Base-by-base conservation (phyloP, 2,888 invertebrate genomes). In the Clepsis dumicolana region DNA sequence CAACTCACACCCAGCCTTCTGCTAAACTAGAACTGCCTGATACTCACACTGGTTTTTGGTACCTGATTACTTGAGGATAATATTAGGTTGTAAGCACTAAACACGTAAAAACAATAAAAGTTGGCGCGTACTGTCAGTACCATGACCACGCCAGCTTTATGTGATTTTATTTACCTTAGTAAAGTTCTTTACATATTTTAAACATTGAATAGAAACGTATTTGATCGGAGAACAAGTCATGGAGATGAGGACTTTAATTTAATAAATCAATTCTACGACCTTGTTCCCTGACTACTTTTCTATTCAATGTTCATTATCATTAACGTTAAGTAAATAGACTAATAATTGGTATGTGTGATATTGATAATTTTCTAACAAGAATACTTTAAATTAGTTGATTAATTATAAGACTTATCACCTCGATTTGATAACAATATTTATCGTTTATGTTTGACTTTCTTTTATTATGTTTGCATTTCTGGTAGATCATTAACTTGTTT, bases 1-100 rank as follows among this genome's bases (percentile, higher is more conserved):
- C 80, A 80, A 44, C 16, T 76, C 74, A 27, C 16, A 27, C 16
- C 16, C 14, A 16, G 8, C 27, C 78, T 41, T 24, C 18, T 35
- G 41, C 38, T 59, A 41, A 41, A 35, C 54, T 44, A 18, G 41
- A 44, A 44, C 29, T 29, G 14, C 48, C 48, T 48, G 7, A 52
- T 25, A 52, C 52, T 52, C 52, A 52, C 25, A 14, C n/a, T 52
- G 48, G 48, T 24, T 18, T 44, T 12, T 24, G 48, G 48, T 50
- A 24, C 12, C 12, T 5, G 16, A 16, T 41, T n/a, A n/a, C 4
- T 18, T 16, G 3, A 25, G n/a, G 25, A 5, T 52, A n/a, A 52
- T n/a, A n/a, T 25, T 52, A n/a, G 4, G 12, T 12, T 12, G 35
- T 12, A 38, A 38, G 12, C 44, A 44, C 16, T n/a, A 14, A 35